Percentiles rank a stretch among this genome's conserved stretches.
These are phyloP conservation scores for Cephus spinipes DNA, from an alignment of 2,888 invertebrate genomes.

Conservation along the genomic window DNA sequence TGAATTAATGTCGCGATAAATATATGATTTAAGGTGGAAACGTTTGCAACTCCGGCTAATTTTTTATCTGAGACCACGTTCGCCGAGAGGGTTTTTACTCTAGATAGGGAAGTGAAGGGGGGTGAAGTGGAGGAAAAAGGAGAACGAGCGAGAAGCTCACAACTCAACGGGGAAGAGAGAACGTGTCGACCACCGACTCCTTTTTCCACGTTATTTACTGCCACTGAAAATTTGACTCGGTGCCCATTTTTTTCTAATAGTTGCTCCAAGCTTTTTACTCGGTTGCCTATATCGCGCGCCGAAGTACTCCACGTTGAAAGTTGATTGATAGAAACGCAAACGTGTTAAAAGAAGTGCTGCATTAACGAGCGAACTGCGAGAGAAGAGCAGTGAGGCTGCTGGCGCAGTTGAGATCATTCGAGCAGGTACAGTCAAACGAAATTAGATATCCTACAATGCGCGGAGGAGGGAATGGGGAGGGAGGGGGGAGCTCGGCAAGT, in stretches of 20 bases:
- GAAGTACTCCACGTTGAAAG: no score
- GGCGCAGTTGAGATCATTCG: no score
- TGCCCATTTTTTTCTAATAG: conserved; percentile 58
- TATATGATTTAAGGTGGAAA: conserved; percentile 67
- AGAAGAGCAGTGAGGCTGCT: no score
- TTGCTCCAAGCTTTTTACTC: conserved; percentile 30
- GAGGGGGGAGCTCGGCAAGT: no score
- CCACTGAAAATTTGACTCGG: conserved; percentile 60
- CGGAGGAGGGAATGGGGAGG: background rate
- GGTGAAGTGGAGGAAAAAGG: conserved; percentile 2
- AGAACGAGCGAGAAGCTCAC: background rate
- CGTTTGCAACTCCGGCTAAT: conserved; percentile 66
- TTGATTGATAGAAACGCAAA: no score
- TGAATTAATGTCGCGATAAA: conserved; percentile 68
- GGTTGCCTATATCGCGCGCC: no score
- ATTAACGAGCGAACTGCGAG: no score
- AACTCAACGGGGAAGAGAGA: conserved; percentile 23
- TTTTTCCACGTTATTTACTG: conserved; percentile 61
- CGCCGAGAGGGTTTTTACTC: conserved; percentile 49
- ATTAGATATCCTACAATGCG: no score
- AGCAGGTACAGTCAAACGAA: no score
- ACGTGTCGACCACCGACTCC: conserved; percentile 43
- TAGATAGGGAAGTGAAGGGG: conserved; percentile 39
- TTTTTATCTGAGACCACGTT: conserved; percentile 65
- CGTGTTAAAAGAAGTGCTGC: no score